Evolutionary conservation across 2,888 invertebrate genomes (phyloP).

Genomic region (Drosophila cognata): DNA sequence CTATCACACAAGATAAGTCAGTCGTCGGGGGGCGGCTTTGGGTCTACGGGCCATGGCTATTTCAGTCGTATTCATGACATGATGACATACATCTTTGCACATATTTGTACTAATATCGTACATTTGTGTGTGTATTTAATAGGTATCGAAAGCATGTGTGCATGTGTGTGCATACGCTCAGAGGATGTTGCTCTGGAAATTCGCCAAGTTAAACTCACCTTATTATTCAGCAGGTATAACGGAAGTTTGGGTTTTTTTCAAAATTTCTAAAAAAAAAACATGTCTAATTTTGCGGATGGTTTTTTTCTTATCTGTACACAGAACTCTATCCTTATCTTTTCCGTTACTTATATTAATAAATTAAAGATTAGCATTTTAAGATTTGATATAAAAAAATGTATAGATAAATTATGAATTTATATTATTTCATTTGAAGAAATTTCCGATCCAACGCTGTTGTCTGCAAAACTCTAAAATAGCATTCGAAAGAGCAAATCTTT

Average conservation of each 20-base stretch:
- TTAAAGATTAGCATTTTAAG: not conserved
- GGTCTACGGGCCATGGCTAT: conserved; percentile 28
- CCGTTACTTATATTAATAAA: not conserved
- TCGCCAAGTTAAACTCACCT: not conserved
- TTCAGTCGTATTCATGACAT: conserved; percentile 2
- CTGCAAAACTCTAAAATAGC: not conserved
- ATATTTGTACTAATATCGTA: not conserved
- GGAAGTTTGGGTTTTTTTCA: not conserved
- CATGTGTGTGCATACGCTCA: not conserved
- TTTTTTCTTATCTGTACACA: not conserved
- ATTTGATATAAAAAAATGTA: not conserved
- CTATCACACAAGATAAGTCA: conserved; percentile 10
- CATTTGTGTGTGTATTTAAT: not conserved
- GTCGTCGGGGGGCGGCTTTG: conserved; percentile 8
- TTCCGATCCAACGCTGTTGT: not conserved
- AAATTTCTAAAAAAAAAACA: not conserved
- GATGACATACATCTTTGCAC: not conserved
- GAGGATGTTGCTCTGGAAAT: not conserved
- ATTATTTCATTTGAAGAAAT: not conserved
- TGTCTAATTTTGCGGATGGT: not conserved
- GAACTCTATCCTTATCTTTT: not conserved
- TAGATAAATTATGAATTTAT: not conserved
- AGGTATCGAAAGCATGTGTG: not conserved
- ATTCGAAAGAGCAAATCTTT: not conserved
- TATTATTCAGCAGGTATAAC: not conserved